Percentiles rank a stretch among this genome's conserved stretches.
phyloP scores from a whole-genome alignment of 2,888 invertebrate genomes.

The Podotricha telesiphe region DNA sequence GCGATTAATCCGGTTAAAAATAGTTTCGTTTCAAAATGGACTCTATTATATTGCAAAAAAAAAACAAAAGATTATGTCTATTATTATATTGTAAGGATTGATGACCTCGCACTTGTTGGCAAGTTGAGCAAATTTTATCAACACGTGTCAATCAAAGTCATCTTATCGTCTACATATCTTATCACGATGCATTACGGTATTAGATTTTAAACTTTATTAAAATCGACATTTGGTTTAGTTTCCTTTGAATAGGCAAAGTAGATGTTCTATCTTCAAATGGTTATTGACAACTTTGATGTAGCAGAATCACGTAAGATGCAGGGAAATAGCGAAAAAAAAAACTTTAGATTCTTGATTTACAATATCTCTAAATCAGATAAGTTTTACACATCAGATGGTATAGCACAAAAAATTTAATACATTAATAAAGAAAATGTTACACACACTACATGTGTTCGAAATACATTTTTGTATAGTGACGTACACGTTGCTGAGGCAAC shows the following conservation, averaged over 20 bases:
- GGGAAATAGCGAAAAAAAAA: neutral
- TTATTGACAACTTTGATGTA: slow-evolving; percentile 2
- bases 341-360: no score
- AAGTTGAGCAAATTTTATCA: slow-evolving; percentile 13
- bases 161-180: slow-evolving; percentile 8
- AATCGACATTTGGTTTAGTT: neutral
- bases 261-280: neutral
- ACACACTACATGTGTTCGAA: no score
- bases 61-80: slow-evolving; percentile 2
- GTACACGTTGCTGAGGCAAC: no score
- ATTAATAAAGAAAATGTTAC: no score
- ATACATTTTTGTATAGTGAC: no score
- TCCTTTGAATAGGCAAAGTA: neutral
- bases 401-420: no score
- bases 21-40: no score
- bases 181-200: neutral
- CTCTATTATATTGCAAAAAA: no score
- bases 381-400: no score
- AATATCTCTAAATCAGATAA: no score
- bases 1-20: no score
- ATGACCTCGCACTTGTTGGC: slow-evolving; percentile 4
- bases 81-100: neutral
- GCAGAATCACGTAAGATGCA: neutral
- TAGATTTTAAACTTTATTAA: neutral
- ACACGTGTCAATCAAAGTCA: slow-evolving; percentile 29